A percentile compares a stretch with the other conserved stretches of the same genome.
Conservation (phyloP, 2,888 invertebrate species). For the Hirtodrosophila trivittata region DNA sequence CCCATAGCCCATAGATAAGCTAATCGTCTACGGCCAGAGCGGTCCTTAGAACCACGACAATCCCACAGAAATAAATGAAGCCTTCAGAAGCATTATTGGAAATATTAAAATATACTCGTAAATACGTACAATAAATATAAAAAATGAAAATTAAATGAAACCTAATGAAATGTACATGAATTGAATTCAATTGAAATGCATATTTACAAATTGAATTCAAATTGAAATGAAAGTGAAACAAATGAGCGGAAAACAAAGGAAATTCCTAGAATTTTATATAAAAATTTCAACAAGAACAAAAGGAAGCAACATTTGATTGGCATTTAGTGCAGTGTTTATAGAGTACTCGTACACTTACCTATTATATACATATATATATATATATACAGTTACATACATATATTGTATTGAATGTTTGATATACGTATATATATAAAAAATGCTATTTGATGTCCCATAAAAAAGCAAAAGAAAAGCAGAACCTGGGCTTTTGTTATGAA, state of each 20-base stretch:
- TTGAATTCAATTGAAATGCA: constrained; percentile 12
- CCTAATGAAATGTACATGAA: constrained; percentile 46
- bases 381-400: constrained; percentile 30
- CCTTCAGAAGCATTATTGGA: constrained; percentile 65
- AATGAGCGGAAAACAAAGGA: constrained; percentile 12
- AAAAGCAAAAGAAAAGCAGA: background rate
- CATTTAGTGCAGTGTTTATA: constrained; percentile 64
- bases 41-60: constrained; percentile 69
- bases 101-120: constrained; percentile 18
- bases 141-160: constrained; percentile 9
- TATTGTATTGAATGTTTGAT: constrained; percentile 69
- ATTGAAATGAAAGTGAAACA: constrained; percentile 37
- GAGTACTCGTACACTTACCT: constrained; percentile 26
- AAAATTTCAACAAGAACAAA: constrained; percentile 35
- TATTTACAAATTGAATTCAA: constrained; percentile 60
- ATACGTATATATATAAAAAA: constrained; percentile 61
- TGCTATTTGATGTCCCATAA: constrained; percentile 50
- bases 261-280: constrained; percentile 50
- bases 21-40: constrained; percentile 19
- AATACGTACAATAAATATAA: constrained; percentile 27
- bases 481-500: constrained; percentile 7
- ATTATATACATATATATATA: constrained; percentile 38
- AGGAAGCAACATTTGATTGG: constrained; percentile 52
- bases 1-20: constrained; percentile 7
- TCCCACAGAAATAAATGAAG: constrained; percentile 81